These are phyloP conservation scores for Leucophora obtusa DNA, from an alignment of 2,888 invertebrate species.

Conservation along the genomic window DNA sequence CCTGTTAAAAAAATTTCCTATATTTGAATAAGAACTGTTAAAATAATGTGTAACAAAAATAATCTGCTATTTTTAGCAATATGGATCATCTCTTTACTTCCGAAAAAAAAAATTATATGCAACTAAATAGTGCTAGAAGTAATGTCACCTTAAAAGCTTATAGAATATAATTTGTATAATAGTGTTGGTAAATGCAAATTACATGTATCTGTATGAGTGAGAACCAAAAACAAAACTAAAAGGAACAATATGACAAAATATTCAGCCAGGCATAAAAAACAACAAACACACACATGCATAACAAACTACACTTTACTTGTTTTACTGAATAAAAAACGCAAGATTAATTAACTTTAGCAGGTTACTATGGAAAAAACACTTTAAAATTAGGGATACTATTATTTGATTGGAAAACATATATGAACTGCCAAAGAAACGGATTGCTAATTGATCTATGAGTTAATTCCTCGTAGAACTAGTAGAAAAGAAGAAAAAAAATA, in stretches of 20 bases:
- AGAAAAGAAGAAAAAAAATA: no score
- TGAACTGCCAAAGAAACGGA: no score
- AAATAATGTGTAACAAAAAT: no score
- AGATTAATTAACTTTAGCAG: constrained; percentile 63
- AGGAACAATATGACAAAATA: constrained; percentile 51
- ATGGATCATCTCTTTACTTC: background rate
- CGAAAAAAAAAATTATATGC: background rate
- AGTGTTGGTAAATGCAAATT: constrained; percentile 11
- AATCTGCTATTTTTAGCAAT: no score
- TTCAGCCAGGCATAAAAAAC: constrained; percentile 49
- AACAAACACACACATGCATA: background rate
- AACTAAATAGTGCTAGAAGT: background rate
- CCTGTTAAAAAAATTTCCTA: background rate
- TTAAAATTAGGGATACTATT: background rate
- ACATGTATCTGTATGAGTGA: constrained; percentile 7
- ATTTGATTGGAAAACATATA: no score
- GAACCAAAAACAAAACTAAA: constrained; percentile 30
- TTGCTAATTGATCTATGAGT: no score
- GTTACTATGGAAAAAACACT: constrained; percentile 33
- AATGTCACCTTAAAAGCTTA: background rate
- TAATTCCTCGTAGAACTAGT: no score
- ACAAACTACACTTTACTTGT: constrained; percentile 30
- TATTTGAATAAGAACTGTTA: constrained; percentile 6
- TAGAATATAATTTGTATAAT: background rate
- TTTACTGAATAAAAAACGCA: constrained; percentile 41